Conservation (phyloP, 2,888 invertebrate species). For the Cylindroiulus punctatus region DNA sequence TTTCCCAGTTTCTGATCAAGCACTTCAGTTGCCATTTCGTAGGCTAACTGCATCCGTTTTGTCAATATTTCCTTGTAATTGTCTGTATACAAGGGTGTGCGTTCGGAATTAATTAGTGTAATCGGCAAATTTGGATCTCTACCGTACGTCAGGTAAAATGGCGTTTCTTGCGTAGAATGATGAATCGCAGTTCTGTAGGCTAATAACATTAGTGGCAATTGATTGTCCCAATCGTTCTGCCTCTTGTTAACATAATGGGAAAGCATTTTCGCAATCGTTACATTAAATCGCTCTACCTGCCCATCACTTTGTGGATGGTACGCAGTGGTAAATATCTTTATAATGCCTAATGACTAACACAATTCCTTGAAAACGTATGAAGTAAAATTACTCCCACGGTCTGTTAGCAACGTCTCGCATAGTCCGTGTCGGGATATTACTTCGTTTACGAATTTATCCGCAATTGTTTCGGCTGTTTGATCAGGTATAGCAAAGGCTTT, state of each 20-base stretch:
- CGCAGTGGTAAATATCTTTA: not conserved
- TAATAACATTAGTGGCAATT: not conserved
- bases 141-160: not conserved
- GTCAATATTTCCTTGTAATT: not conserved
- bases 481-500: not conserved
- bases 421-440: not conserved
- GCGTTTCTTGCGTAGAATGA: not conserved
- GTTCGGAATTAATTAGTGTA: not conserved
- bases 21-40: not conserved
- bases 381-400: constrained; percentile 1
- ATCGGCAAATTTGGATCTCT: not conserved
- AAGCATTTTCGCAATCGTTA: not conserved
- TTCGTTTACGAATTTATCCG: not conserved
- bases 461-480: constrained; percentile 4
- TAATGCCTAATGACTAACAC: not conserved
- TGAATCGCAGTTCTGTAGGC: not conserved
- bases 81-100: not conserved
- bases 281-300: constrained; percentile 2
- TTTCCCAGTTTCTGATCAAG: not conserved
- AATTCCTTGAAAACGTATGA: not conserved
- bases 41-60: not conserved
- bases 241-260: not conserved
- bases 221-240: constrained; percentile 47
- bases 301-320: constrained; percentile 49
- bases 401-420: not conserved